phyloP scores from a whole-genome alignment of 1,140 invertebrate genomes.

The Trichonephila clavipes region DNA sequence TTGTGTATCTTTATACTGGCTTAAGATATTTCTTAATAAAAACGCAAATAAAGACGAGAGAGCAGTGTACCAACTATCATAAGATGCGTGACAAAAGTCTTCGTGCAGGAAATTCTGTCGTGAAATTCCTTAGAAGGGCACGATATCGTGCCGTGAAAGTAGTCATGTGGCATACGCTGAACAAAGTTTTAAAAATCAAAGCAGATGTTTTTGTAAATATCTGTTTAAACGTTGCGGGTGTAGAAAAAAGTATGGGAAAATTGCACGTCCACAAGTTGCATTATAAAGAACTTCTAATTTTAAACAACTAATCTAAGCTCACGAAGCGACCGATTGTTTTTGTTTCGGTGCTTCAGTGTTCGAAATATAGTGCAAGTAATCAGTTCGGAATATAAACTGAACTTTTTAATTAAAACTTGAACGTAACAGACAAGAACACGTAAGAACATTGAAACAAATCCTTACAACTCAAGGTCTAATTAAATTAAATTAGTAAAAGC shows the following conservation, averaged over 20 bases:
- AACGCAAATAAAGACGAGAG: neutral
- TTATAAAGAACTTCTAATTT: neutral
- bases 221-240: neutral
- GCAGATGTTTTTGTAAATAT: neutral
- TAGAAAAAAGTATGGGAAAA: neutral
- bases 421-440: too few species aligned
- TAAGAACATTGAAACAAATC: too few species aligned
- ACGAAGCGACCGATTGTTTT: too few species aligned
- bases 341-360: too few species aligned
- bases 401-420: too few species aligned
- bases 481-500: too few species aligned
- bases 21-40: neutral
- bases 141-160: constrained; percentile 36
- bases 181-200: neutral
- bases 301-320: too few species aligned
- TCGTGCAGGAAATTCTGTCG: neutral
- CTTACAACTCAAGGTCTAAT: too few species aligned
- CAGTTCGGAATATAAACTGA: too few species aligned
- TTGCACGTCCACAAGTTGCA: neutral
- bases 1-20: neutral
- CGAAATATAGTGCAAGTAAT: too few species aligned
- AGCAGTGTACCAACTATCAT: neutral
- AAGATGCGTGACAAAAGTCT: constrained; percentile 14
- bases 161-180: constrained; percentile 18
- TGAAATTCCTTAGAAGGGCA: neutral